Evolutionary conservation across 1,140 invertebrate genomes (phyloP).

Genomic region (Heliconius congener): DNA sequence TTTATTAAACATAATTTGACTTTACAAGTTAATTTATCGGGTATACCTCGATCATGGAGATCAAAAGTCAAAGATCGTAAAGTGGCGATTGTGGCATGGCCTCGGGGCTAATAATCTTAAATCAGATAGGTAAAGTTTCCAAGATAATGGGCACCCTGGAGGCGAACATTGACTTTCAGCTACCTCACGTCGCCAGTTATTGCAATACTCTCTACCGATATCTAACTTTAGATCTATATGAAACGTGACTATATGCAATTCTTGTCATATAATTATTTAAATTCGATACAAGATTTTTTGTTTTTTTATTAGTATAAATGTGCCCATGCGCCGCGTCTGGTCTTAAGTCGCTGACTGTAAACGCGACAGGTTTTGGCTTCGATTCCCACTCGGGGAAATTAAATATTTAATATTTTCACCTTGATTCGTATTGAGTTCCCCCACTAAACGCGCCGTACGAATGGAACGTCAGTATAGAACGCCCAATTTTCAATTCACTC

Average conservation of each 20-base stretch:
- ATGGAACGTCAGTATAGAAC: not conserved
- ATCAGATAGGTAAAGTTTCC: slow-evolving; percentile 30
- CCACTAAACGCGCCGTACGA: too few species aligned
- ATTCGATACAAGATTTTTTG: not conserved
- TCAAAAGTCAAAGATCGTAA: slow-evolving; percentile 27
- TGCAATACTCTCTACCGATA: not conserved
- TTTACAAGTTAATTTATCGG: too few species aligned
- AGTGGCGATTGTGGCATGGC: slow-evolving; percentile 25
- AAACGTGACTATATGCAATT: slow-evolving; percentile 8
- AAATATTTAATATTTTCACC: too few species aligned
- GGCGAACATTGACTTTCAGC: slow-evolving; percentile 31
- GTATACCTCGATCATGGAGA: slow-evolving; percentile 19
- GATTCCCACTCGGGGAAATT: too few species aligned
- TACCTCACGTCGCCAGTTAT: slow-evolving; percentile 30
- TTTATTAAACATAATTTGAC: not conserved
- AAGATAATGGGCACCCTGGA: slow-evolving; percentile 32
- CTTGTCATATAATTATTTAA: not conserved
- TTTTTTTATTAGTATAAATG: too few species aligned
- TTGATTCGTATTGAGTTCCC: too few species aligned
- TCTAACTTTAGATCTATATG: slow-evolving; percentile 3
- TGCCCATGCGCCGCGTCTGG: too few species aligned
- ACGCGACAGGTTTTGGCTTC: too few species aligned
- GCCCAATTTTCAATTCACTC: not conserved
- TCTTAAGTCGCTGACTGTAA: too few species aligned
- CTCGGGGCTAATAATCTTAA: slow-evolving; percentile 32